A percentile compares a stretch with the other conserved stretches of the same genome.
These are phyloP conservation scores for Halcyon badia DNA, from an alignment of 2,797 vertebrate genomes.

Conservation along the genomic window DNA sequence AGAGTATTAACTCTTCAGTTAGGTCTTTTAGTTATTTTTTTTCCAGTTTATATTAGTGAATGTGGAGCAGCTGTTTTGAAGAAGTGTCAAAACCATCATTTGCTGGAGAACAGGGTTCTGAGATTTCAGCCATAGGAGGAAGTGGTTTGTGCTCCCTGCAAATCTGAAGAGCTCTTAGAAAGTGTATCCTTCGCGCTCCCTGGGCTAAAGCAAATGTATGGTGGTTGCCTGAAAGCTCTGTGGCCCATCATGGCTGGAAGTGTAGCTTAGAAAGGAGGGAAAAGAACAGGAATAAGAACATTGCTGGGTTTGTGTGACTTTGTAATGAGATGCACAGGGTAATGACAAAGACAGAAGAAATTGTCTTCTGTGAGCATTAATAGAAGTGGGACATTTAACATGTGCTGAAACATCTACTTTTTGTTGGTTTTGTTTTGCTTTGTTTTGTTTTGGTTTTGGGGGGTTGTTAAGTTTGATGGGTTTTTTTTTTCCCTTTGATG, in stretches of 20 bases:
- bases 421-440: background rate
- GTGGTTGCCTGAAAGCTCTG: background rate
- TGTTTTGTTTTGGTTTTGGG: too few relatives aligned
- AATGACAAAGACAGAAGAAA: background rate
- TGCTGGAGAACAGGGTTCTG: background rate
- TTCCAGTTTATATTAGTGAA: background rate
- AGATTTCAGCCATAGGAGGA: background rate
- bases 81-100: background rate
- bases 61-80: background rate
- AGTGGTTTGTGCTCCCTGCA: background rate
- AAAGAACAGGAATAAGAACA: background rate
- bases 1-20: background rate
- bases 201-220: accelerated
- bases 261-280: background rate
- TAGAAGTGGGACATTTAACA: background rate
- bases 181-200: background rate
- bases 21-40: background rate
- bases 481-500: too few relatives aligned
- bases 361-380: background rate
- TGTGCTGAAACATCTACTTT: background rate
- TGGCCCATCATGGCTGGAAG: background rate
- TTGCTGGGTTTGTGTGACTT: background rate
- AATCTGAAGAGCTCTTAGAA: background rate
- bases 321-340: background rate
- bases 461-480: too few relatives aligned